phyloP scores from a whole-genome alignment of 2,113 vertebrate genomes.

The Sander vitreus region DNA sequence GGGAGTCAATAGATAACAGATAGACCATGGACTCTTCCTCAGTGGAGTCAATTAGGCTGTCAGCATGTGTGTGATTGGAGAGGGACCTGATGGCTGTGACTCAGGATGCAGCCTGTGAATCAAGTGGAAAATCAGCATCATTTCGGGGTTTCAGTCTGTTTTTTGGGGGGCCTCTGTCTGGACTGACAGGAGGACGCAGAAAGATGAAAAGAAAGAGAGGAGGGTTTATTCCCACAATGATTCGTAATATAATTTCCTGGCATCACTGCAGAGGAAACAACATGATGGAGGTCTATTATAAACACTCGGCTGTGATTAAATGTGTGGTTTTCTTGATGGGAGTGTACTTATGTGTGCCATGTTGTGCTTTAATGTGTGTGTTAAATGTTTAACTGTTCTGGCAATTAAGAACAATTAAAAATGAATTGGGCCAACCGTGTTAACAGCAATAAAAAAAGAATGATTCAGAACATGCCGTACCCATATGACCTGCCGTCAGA shows the following conservation, averaged over 20 bases:
- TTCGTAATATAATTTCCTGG: constrained; percentile 62
- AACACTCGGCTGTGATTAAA: constrained; percentile 39
- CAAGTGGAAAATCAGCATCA: constrained; percentile 71
- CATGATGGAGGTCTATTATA: constrained; percentile 25
- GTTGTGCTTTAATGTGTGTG: constrained; percentile 28
- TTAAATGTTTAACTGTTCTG: constrained; percentile 6
- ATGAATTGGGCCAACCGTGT: background rate
- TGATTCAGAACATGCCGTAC: background rate
- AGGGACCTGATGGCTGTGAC: constrained; percentile 56
- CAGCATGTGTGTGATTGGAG: constrained; percentile 58
- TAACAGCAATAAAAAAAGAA: background rate
- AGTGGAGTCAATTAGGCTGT: constrained; percentile 63
- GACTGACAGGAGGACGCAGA: constrained; percentile 7
- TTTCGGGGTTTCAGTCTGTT: constrained; percentile 42
- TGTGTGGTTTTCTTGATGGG: constrained; percentile 40
- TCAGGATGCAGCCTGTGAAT: constrained; percentile 68
- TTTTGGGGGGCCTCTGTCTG: constrained; percentile 57
- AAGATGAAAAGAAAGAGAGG: constrained; percentile 49
- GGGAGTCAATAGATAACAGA: constrained; percentile 50
- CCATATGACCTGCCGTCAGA: constrained; percentile 44
- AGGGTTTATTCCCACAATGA: constrained; percentile 41
- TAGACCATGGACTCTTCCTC: constrained; percentile 49
- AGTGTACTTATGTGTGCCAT: constrained; percentile 21
- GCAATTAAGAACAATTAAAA: background rate
- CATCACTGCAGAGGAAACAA: constrained; percentile 17